Evolutionary conservation across 2,797 vertebrate species (phyloP), one percentile per base, ranked within the genome.

Genomic region (Cynodonichthys magdalenae): DNA sequence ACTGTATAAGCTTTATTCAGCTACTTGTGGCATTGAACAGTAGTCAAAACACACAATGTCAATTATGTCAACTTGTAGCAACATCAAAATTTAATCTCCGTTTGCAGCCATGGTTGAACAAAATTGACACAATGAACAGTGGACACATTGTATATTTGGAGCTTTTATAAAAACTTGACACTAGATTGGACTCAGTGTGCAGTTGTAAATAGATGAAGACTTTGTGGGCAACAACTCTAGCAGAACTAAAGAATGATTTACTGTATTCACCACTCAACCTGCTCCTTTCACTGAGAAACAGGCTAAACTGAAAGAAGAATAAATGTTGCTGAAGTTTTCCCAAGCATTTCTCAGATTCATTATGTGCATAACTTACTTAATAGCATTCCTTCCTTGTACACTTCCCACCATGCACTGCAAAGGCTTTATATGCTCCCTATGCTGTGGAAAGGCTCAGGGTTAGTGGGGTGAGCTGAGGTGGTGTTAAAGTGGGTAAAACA

Each of bases 311-410:
- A 89, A 87, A 82, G 80, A 87, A 75, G 84, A 87, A 80, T 86
- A 90, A 87, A 91, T 74, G 82, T 87, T 75, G 74, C 79, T 81
- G 77, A 75, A 86, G 86, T 87, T 90, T 93, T 93, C 91, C 89
- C 88, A 91, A 90, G 88, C 86, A 88, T 89, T 88, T 81, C 89
- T 88, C 84, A 85, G 87, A 89, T 91, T 92, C 87, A 92, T 90
- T 92, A 88, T 92, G 87, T 92, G 84, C 89, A 92, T 92, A 92
- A 91, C 89, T 90, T 91, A 90, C 85, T 88, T 92, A 89, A 92
- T 92, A 86, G 88, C 89, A 92, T 91, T 91, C 91, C 87, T 91
- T 87, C 81, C 83, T 64, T 84, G 84, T 84, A 81, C 86, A 82
- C 87, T 89, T 84, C 92, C 85, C 90, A 90, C 59, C 85, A 89